Base-by-base conservation (phyloP, 2,797 vertebrate species). In the Euthynnus affinis region DNA sequence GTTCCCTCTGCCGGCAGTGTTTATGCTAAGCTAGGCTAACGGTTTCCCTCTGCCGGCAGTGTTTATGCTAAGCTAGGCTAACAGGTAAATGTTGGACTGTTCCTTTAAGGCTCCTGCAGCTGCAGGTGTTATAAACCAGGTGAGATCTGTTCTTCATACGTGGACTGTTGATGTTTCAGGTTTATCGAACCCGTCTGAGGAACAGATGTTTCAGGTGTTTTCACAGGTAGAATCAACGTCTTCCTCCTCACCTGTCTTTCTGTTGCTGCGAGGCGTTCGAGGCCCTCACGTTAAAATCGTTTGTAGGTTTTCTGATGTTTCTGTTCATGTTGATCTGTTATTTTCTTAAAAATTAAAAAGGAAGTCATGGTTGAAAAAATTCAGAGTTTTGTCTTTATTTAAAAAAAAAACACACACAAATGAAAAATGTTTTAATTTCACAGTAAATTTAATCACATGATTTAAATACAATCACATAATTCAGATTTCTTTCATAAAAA, bases 291-390 rank as follows among this genome's bases (percentile, higher is more conserved):
- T 44, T 44, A 14, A 6, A 48, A 18, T 7, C 0, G 1, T 52
- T 9, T 70, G 12, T 51, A 25, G 58, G 9, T 42, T 65, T 66
- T 51, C 25, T 57, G 5, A 29, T 34, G 20, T 70, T 64, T 77
- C 49, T 72, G 27, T 73, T 62, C 9, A 46, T 65, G 40, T 49
- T 59, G 27, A 59, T 74, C 34, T 44, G 65, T 22, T 20, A 9
- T 27, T 71, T 64, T 67, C 58, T 46, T 15, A 29, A 37, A 59
- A 71, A 48, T 52, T 60, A 76, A 66, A 81, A 65, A 48, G 27
- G 20, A 70, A 70, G 23, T 29, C 8, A 57, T 8, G 3, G 27
- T 37, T 18, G 64, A 23, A 34, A 6, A 17, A 74, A 64, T 29
- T 29, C 27, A 20, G 27, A 70, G 8, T 68, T 12, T 71, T 60